Conservation (phyloP, 2,888 invertebrate genomes). For the Ecliptopera silaceata region DNA sequence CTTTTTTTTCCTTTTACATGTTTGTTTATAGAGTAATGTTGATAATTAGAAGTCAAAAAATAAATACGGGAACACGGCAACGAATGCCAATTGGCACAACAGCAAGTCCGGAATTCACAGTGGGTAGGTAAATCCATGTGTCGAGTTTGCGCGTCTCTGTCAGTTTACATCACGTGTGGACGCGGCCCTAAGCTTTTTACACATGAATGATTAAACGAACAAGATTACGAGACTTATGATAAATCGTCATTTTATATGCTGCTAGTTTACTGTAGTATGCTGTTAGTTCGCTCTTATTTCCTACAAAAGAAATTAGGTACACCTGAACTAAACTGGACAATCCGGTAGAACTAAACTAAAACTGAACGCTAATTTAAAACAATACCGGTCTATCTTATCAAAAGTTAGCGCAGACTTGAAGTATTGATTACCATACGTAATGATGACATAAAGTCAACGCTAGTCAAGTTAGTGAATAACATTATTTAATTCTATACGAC, state of each 20-base stretch:
- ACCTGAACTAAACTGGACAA: no score
- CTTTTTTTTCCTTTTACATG: slow-evolving; percentile 24
- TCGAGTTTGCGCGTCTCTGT: slow-evolving; percentile 24
- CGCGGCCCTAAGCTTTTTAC: slow-evolving; percentile 22
- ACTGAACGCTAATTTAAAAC: no score
- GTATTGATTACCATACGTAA: no score
- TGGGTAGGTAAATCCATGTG: slow-evolving; percentile 34
- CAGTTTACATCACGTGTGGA: slow-evolving; percentile 35
- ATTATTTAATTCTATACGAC: no score
- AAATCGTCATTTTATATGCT: slow-evolving; percentile 1
- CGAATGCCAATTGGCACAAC: slow-evolving; percentile 66
- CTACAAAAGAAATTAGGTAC: neutral
- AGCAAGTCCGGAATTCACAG: slow-evolving; percentile 43
- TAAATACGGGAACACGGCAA: slow-evolving; percentile 40
- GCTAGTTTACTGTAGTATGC: neutral
- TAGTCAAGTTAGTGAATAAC: no score
- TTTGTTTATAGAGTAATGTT: slow-evolving; percentile 30
- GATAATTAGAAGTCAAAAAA: slow-evolving; percentile 36
- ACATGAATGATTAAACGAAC: slow-evolving; percentile 17
- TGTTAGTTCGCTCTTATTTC: no score
- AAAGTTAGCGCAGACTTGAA: no score
- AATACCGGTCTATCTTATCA: no score
- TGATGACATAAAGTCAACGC: no score
- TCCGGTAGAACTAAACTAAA: neutral
- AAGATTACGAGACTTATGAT: slow-evolving; percentile 23